These are phyloP conservation scores for Pangasius larnaudii DNA, from an alignment of 2,797 vertebrate genomes.

Conservation along the genomic window DNA sequence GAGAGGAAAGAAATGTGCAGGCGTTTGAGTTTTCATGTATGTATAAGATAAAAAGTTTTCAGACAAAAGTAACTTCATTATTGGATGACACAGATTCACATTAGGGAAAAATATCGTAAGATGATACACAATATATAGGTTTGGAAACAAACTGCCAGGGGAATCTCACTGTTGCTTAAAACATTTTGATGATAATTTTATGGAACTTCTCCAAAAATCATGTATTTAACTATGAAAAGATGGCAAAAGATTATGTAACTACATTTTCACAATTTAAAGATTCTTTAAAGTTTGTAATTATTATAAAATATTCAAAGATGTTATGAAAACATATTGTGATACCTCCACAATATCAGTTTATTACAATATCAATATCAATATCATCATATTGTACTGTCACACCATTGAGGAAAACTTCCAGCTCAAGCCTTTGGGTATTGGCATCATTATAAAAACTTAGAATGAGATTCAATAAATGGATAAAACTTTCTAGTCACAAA, in stretches of 20 bases:
- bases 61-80: background rate
- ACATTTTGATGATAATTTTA: background rate
- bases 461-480: background rate
- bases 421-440: background rate
- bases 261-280: background rate
- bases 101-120: background rate
- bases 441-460: background rate
- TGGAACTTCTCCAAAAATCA: background rate
- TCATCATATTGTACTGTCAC: background rate
- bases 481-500: constrained; percentile 1
- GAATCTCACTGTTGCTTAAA: background rate
- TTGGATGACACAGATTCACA: too few relatives aligned
- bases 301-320: background rate
- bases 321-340: background rate
- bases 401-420: background rate
- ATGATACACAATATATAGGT: background rate
- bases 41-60: background rate
- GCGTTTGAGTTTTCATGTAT: background rate
- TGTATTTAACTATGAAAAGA: background rate
- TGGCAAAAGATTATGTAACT: background rate
- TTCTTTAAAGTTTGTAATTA: background rate
- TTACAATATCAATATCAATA: background rate
- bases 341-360: background rate
- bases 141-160: background rate
- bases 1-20: background rate